Conservation (phyloP, 2,888 invertebrate genomes). For the Ephialtes manifestator region DNA sequence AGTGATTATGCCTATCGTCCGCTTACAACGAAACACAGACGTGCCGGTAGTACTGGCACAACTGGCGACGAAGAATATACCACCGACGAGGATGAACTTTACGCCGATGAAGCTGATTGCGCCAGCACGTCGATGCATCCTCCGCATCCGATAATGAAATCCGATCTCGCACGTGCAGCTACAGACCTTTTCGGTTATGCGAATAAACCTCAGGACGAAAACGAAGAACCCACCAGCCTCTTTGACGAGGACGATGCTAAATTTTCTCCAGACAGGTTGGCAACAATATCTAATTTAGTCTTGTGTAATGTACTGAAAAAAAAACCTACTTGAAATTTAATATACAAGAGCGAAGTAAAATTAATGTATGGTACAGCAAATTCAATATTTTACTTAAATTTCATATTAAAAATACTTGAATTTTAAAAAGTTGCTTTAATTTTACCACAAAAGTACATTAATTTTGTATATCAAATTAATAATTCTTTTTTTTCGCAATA, state of each 20-base stretch:
- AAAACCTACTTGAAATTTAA: too few species aligned
- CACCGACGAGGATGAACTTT: slow-evolving; percentile 86
- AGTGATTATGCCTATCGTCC: slow-evolving; percentile 83
- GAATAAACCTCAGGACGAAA: slow-evolving; percentile 75
- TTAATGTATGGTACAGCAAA: too few species aligned
- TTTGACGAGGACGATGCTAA: slow-evolving; percentile 84
- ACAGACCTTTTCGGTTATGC: slow-evolving; percentile 82
- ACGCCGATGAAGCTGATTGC: slow-evolving; percentile 86
- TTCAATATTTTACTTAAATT: too few species aligned
- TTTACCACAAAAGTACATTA: too few species aligned
- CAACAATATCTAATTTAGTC: neutral
- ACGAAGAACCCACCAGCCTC: slow-evolving; percentile 85
- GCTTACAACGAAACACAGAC: slow-evolving; percentile 82
- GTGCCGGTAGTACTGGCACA: slow-evolving; percentile 86
- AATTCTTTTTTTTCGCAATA: too few species aligned
- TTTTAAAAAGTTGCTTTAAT: too few species aligned
- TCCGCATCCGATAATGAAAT: slow-evolving; percentile 80
- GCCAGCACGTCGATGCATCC: slow-evolving; percentile 76
- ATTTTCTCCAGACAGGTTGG: slow-evolving; percentile 72
- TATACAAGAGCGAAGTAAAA: too few species aligned
- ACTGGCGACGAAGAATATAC: slow-evolving; percentile 88
- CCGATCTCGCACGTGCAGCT: slow-evolving; percentile 82
- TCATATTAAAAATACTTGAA: too few species aligned
- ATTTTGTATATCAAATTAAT: too few species aligned
- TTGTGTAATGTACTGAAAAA: too few species aligned